These are phyloP conservation scores for Conistra vaccinii DNA, from an alignment of 2,888 invertebrate species.

Conservation along the genomic window DNA sequence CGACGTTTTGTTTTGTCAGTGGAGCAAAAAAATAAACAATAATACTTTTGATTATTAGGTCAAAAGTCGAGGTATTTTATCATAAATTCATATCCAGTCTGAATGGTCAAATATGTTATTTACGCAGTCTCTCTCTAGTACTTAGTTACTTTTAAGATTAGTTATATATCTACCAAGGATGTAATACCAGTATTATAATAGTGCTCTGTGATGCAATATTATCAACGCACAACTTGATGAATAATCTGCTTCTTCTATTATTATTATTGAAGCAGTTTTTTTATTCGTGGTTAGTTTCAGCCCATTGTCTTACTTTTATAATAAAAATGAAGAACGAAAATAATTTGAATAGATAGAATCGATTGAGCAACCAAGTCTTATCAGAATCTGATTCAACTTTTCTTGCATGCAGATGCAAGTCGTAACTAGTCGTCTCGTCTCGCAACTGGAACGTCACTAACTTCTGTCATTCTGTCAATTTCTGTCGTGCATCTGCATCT, in stretches of 20 bases:
- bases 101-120: neutral
- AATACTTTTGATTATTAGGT: no score
- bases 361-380: neutral
- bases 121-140: neutral
- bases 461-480: no score
- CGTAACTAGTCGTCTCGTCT: neutral
- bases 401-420: conserved; percentile 3
- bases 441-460: conserved; percentile 39
- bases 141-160: neutral
- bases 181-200: no score
- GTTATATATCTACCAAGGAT: neutral
- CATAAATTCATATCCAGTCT: neutral
- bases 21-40: neutral
- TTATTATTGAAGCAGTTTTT: neutral
- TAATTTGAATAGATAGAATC: neutral
- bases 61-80: neutral
- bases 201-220: no score
- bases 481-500: no score
- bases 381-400: neutral
- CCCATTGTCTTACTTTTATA: neutral
- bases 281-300: neutral
- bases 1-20: conserved; percentile 43
- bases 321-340: neutral
- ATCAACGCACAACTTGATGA: neutral
- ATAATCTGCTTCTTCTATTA: neutral